Evolutionary conservation across 2,113 vertebrate species (phyloP).

Genomic region (Isurus oxyrinchus): DNA sequence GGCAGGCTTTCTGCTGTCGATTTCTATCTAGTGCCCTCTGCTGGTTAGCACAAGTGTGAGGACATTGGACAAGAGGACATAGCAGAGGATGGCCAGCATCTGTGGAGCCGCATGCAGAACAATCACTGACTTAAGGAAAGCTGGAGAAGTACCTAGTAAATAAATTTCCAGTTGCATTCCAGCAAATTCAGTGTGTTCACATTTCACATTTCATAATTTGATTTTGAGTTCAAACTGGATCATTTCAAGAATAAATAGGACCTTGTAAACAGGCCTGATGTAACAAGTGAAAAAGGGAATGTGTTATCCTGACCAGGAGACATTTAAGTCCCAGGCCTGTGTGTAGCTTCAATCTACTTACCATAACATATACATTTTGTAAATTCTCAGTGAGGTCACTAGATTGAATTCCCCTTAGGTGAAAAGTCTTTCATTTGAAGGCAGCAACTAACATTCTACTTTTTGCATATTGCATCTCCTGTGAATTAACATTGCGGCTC

Average conservation of each 20-base stretch:
- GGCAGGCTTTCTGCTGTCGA: not conserved
- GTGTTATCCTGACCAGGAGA: not conserved
- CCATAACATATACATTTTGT: not conserved
- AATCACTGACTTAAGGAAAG: not conserved
- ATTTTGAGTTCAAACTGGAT: not conserved
- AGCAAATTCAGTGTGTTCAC: not conserved
- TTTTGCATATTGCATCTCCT: not conserved
- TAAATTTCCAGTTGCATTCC: not conserved
- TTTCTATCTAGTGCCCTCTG: not conserved
- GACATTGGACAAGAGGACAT: not conserved
- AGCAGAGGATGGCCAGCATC: not conserved
- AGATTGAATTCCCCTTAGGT: not conserved
- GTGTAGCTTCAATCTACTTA: not conserved
- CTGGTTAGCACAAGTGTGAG: not conserved
- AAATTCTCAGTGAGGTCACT: not conserved
- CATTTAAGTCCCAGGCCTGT: not conserved
- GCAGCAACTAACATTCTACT: not conserved
- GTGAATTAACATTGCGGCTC: not conserved
- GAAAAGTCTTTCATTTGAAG: slow-evolving; percentile 6
- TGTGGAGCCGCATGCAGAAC: not conserved
- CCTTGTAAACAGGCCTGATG: not conserved
- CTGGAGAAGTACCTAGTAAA: not conserved
- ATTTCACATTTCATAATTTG: not conserved
- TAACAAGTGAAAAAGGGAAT: not conserved
- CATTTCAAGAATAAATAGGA: not conserved